phyloP scores from a whole-genome alignment of 2,113 vertebrate species.

The Benitochromis conjunctus region DNA sequence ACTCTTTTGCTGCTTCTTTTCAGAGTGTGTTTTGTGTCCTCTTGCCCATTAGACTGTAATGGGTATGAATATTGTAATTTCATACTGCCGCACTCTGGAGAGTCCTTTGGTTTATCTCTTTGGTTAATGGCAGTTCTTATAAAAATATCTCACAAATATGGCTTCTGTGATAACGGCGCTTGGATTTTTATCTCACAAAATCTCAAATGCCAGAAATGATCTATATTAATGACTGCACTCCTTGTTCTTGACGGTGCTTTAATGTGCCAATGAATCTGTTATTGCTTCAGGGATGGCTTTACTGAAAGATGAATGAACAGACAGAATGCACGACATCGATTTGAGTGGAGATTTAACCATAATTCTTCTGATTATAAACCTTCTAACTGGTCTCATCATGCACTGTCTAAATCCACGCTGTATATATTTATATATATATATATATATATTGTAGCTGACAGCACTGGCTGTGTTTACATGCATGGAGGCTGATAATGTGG shows the following conservation, averaged over 20 bases:
- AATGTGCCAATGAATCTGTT: conserved; percentile 68
- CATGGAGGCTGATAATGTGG: conserved; percentile 5
- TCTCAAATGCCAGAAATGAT: conserved; percentile 31
- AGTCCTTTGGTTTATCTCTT: not conserved
- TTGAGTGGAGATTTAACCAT: not conserved
- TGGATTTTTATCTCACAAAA: conserved; percentile 26
- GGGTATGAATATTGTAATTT: conserved; percentile 14
- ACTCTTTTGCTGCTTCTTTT: conserved; percentile 1
- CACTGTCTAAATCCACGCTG: conserved; percentile 60
- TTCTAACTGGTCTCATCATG: conserved; percentile 19
- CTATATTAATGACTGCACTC: conserved; percentile 27
- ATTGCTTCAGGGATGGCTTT: conserved; percentile 57
- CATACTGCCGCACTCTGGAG: conserved; percentile 8
- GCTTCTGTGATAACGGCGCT: conserved; percentile 26
- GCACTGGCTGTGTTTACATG: conserved; percentile 60
- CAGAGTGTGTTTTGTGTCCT: conserved; percentile 20
- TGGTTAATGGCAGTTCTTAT: conserved; percentile 8
- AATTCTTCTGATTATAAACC: not conserved
- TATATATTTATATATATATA: not conserved
- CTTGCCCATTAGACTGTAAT: conserved; percentile 5
- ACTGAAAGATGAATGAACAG: conserved; percentile 12
- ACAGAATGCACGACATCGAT: conserved; percentile 3
- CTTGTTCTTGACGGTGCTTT: conserved; percentile 46
- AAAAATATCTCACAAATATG: not conserved
- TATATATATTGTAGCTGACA: conserved; percentile 39